phyloP scores from a whole-genome alignment of 2,113 vertebrate genomes.

The Myanophis thanlyinensis region DNA sequence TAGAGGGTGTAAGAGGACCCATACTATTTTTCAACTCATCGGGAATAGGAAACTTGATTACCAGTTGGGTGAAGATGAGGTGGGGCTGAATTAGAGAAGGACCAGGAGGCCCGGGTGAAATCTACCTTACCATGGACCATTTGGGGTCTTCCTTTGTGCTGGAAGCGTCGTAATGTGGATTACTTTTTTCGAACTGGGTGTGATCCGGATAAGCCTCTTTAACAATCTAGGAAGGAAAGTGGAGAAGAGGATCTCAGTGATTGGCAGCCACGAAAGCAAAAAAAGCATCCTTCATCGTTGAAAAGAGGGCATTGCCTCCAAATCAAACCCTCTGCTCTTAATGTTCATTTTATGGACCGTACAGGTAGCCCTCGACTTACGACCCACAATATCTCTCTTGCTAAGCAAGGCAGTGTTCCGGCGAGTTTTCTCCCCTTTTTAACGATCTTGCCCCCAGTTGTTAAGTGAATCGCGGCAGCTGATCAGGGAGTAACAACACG shows the following conservation, averaged over 20 bases:
- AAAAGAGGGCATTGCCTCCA: neutral
- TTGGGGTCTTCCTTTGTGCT: slow-evolving; percentile 90
- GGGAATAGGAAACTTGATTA: neutral
- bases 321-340: too few species aligned
- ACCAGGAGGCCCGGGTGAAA: too few species aligned
- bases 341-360: too few species aligned
- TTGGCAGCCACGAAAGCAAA: neutral
- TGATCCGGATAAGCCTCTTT: slow-evolving; percentile 93
- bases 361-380: too few species aligned
- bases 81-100: neutral
- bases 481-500: too few species aligned
- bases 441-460: too few species aligned
- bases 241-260: neutral
- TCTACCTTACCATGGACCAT: slow-evolving; percentile 88
- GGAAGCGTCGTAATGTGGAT: slow-evolving; percentile 83
- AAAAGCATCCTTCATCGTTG: neutral
- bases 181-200: slow-evolving; percentile 94
- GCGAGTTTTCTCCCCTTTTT: too few species aligned
- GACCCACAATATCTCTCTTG: too few species aligned
- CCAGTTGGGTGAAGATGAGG: neutral
- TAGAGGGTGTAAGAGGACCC: neutral
- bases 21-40: neutral
- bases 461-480: too few species aligned
- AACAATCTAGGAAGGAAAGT: slow-evolving; percentile 76
- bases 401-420: too few species aligned